Evolutionary conservation across 2,113 vertebrate genomes (phyloP).

Genomic region (Crotophaga sulcirostris): DNA sequence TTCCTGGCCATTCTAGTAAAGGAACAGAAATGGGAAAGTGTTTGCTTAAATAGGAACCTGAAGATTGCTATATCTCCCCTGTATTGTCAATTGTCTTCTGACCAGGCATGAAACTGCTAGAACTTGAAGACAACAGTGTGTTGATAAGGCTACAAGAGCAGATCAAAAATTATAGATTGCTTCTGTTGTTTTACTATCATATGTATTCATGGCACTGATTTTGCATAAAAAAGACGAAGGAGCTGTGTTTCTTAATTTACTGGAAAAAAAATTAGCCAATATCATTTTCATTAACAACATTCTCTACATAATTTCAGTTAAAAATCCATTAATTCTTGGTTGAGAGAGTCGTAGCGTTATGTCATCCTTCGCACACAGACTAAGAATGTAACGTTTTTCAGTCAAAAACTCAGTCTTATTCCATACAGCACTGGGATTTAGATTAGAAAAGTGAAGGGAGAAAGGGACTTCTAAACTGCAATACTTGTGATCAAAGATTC

Average conservation of each 20-base stretch:
- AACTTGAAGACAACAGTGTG: neutral
- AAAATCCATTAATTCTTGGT: conserved; percentile 27
- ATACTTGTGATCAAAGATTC: too few relatives aligned
- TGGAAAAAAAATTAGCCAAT: neutral
- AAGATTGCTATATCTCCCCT: neutral
- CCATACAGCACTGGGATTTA: neutral
- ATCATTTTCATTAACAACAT: conserved; percentile 17
- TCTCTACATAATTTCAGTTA: neutral
- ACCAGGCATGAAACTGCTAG: neutral
- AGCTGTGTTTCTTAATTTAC: conserved; percentile 25
- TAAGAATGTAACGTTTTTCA: neutral
- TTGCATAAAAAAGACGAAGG: conserved; percentile 24
- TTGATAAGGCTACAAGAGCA: neutral
- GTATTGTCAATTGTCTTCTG: neutral
- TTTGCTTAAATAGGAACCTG: neutral
- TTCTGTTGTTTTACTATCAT: neutral
- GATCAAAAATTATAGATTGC: neutral
- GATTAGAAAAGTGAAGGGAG: neutral
- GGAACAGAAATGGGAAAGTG: neutral
- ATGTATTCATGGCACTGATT: neutral
- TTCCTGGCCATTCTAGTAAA: neutral
- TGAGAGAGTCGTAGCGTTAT: neutral
- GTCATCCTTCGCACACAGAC: neutral
- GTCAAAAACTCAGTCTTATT: neutral
- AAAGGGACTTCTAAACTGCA: neutral